phyloP scores from a whole-genome alignment of 2,113 vertebrate species.

The Tauraco erythrolophus region DNA sequence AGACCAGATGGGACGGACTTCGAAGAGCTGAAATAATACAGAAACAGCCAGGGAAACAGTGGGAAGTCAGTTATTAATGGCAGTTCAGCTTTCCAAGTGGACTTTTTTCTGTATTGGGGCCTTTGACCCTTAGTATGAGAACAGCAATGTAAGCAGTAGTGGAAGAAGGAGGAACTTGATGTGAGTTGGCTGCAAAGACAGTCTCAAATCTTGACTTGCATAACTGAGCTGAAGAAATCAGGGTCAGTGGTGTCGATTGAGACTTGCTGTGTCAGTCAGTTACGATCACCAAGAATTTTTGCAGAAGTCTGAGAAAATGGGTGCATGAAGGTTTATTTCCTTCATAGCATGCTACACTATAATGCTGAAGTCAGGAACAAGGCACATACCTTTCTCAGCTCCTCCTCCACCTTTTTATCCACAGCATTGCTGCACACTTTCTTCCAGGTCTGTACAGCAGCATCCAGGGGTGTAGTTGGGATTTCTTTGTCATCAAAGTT shows the following conservation, averaged over 20 bases:
- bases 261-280: neutral
- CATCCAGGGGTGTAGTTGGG: constrained; percentile 84
- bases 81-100: neutral
- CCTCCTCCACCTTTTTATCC: constrained; percentile 82
- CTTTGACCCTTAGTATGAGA: neutral
- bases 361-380: neutral
- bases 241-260: neutral
- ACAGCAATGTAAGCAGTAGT: accelerated
- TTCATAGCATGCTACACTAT: neutral
- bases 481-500: constrained; percentile 83
- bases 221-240: neutral
- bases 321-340: neutral
- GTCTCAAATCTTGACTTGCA: neutral
- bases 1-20: constrained; percentile 91
- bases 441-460: constrained; percentile 85
- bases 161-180: neutral
- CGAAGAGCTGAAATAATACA: constrained; percentile 84
- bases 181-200: neutral
- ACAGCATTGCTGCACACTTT: constrained; percentile 79
- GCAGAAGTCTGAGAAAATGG: neutral
- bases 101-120: too few relatives aligned
- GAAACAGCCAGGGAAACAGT: neutral
- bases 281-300: neutral
- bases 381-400: constrained; percentile 77
- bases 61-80: neutral